Conservation (phyloP, 1,140 invertebrate genomes). For the Panagrolaimus sp. region DNA sequence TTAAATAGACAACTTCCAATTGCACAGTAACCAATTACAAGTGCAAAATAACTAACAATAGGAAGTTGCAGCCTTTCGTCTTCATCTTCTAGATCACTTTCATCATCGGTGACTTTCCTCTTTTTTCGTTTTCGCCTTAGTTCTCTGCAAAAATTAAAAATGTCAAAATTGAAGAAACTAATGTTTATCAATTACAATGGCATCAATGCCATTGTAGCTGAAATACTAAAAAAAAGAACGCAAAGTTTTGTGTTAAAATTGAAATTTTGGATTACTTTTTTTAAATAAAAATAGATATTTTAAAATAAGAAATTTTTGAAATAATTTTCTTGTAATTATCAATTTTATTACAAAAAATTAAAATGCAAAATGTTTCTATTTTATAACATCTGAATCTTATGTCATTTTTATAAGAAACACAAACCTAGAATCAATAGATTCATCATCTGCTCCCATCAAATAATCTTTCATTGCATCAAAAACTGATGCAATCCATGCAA, state of each 20-base stretch:
- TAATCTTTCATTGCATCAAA: constrained; percentile 49
- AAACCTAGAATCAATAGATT: constrained; percentile 57
- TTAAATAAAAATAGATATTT: too few relatives aligned
- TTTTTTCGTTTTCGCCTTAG: constrained; percentile 37
- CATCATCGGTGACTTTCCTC: constrained; percentile 22
- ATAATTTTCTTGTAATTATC: too few relatives aligned
- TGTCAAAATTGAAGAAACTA: too few relatives aligned
- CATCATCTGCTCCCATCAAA: constrained; percentile 49
- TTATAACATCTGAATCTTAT: too few relatives aligned
- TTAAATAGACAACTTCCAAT: constrained; percentile 57
- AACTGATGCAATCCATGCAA: constrained; percentile 44
- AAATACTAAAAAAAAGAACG: too few relatives aligned
- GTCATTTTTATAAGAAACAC: too few relatives aligned
- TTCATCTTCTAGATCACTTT: constrained; percentile 49
- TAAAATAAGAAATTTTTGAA: too few relatives aligned
- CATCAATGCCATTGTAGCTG: too few relatives aligned
- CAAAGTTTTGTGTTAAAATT: too few relatives aligned
- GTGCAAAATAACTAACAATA: constrained; percentile 55
- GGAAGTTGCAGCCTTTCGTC: constrained; percentile 54
- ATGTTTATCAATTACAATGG: too few relatives aligned
- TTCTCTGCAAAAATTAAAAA: constrained; percentile 17
- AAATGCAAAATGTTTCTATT: too few relatives aligned
- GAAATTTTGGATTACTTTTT: background rate
- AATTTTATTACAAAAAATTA: too few relatives aligned
- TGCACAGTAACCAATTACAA: constrained; percentile 56